Evolutionary conservation across 2,797 vertebrate species (phyloP), one percentile per base, ranked within the genome.

Genomic region (Carapus acus): DNA sequence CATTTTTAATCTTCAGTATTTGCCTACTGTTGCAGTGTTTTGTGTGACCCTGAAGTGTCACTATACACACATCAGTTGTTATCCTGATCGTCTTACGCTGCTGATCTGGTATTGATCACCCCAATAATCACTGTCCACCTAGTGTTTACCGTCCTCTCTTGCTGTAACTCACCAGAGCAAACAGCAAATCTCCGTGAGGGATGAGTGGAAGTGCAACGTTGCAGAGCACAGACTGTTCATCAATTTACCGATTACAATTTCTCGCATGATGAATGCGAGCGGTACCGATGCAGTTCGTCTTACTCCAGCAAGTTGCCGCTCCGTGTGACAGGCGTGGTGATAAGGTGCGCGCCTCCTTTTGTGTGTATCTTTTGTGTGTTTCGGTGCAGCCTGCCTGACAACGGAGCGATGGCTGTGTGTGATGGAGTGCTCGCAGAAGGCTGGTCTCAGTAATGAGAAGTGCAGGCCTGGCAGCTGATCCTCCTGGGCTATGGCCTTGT

Each of bases 371-470:
- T 38, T 48, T 61, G 64, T 50, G 58, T 57, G 70, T 44, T 56
- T 50, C 37, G 33, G 42, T 69, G 58, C 54, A 70, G 65, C 51
- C 61, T 62, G 49, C 41, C 55, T 77, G 72, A 73, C 72, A 70
- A 71, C 58, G 47, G 64, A 33, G 44, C 59, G 68, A 71, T 58
- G 67, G 59, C 64, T 58, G 59, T 50, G 60, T 74, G 71, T 79
- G 79, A 83, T 80, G 71, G 66, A 81, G 69, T 68, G 75, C 68
- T 80, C 74, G 72, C 69, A 76, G 72, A 70, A 63, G 69, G 65
- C 73, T 63, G 74, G 69, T 67, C 80, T 53, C 37, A 54, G 67
- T 83, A 77, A 80, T 83, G 72, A 77, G 62, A 71, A 72, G 73
- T 61, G 77, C 70, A 69, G 27, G 59, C 70, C 42, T 73, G 24